A percentile compares a stretch with the other conserved stretches of the same genome.
Evolutionary conservation across 2,797 vertebrate species (phyloP).

Genomic region (Eupleurogrammus muticus): DNA sequence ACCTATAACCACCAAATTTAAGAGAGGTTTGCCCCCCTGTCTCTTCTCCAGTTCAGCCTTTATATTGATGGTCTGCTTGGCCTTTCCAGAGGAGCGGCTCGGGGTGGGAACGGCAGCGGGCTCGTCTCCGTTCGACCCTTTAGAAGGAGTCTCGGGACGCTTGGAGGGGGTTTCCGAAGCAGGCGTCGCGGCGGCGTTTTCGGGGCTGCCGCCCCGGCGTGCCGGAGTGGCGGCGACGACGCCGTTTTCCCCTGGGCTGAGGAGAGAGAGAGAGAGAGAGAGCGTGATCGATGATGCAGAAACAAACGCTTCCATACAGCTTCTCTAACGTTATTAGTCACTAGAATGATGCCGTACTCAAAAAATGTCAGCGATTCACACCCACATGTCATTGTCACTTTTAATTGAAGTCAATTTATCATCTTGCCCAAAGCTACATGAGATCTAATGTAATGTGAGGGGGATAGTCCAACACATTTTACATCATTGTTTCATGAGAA

Average conservation of each 20-base stretch:
- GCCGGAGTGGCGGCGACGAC: slow-evolving; percentile 41
- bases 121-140: slow-evolving; percentile 82
- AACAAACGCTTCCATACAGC: background rate
- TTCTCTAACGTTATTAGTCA: background rate
- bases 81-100: slow-evolving; percentile 87
- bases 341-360: background rate
- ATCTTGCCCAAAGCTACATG: background rate
- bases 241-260: slow-evolving; percentile 88
- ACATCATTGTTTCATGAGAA: background rate
- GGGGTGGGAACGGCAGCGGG: slow-evolving; percentile 70
- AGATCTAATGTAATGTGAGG: background rate
- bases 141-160: slow-evolving; percentile 76
- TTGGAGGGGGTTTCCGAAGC: slow-evolving; percentile 76
- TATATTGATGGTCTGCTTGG: slow-evolving; percentile 90
- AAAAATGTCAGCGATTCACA: background rate
- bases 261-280: no score
- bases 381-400: background rate
- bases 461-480: background rate
- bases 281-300: background rate
- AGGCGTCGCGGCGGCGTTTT: slow-evolving; percentile 61
- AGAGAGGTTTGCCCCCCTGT: slow-evolving; percentile 94
- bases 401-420: background rate
- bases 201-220: slow-evolving; percentile 82
- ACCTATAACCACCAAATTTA: slow-evolving; percentile 98
- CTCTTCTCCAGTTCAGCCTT: slow-evolving; percentile 95